These are phyloP conservation scores for Tethea ocularis DNA, from an alignment of 2,888 invertebrate genomes.

Conservation along the genomic window DNA sequence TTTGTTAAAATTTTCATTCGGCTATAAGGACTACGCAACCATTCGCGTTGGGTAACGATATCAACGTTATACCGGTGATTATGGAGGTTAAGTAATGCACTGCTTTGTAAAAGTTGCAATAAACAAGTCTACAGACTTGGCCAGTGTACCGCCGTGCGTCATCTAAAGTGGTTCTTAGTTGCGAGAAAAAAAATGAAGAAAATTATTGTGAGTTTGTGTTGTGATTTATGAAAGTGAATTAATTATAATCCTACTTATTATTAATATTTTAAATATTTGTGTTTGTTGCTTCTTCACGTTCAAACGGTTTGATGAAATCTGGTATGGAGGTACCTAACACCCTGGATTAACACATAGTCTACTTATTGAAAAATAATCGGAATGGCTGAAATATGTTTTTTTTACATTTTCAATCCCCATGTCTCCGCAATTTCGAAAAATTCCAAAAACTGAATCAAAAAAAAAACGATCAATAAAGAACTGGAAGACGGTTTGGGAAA, in stretches of 20 bases:
- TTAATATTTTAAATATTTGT: too few species aligned
- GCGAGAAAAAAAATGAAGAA: conserved; percentile 37
- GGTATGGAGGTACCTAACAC: too few species aligned
- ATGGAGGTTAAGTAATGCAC: conserved; percentile 53
- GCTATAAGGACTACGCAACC: conserved; percentile 22
- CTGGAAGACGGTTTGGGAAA: too few species aligned
- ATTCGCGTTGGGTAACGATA: conserved; percentile 34
- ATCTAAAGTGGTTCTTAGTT: conserved; percentile 33
- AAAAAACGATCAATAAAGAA: too few species aligned
- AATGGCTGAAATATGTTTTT: too few species aligned
- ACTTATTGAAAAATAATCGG: too few species aligned
- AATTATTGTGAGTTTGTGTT: conserved; percentile 50
- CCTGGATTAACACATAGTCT: too few species aligned
- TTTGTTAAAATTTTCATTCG: background rate
- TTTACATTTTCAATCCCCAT: too few species aligned
- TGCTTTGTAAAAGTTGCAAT: conserved; percentile 73
- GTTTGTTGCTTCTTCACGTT: conserved; percentile 18
- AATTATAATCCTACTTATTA: too few species aligned
- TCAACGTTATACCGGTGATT: conserved; percentile 22
- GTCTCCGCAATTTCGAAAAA: too few species aligned
- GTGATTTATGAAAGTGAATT: background rate
- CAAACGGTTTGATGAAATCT: too few species aligned
- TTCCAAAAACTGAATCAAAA: too few species aligned
- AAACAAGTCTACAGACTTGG: conserved; percentile 41
- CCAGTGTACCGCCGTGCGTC: conserved; percentile 41